Percentiles rank a stretch among this genome's conserved stretches.
Evolutionary conservation across 2,888 invertebrate species (phyloP).

Genomic region (Melieria omissa): DNA sequence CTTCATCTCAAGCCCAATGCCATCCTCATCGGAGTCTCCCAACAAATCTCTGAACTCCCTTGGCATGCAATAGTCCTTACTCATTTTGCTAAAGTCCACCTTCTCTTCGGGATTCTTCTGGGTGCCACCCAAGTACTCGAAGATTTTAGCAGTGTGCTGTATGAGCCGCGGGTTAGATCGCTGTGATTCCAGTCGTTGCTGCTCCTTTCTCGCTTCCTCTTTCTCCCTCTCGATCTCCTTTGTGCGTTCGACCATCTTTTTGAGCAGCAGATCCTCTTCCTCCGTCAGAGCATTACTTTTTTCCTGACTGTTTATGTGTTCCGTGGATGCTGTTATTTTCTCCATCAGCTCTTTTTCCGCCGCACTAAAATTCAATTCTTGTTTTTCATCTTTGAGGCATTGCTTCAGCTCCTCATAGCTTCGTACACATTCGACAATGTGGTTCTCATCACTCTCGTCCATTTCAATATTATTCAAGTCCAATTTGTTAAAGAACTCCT

Average conservation of each 20-base stretch:
- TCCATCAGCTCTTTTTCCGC: conserved; percentile 47
- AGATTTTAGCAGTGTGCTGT: conserved; percentile 31
- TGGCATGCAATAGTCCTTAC: background rate
- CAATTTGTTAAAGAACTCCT: conserved; percentile 53
- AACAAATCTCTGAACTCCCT: conserved; percentile 19
- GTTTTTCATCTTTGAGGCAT: conserved; percentile 41
- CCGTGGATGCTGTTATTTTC: conserved; percentile 35
- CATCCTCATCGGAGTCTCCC: conserved; percentile 6
- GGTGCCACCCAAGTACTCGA: conserved; percentile 28
- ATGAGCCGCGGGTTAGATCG: background rate
- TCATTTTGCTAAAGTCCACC: background rate
- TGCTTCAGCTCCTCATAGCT: conserved; percentile 53
- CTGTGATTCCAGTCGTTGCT: background rate
- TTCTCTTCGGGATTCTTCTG: background rate
- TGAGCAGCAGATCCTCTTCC: conserved; percentile 47
- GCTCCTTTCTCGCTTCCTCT: background rate
- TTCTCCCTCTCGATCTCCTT: conserved; percentile 39
- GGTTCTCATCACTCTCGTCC: conserved; percentile 43
- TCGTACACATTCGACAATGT: conserved; percentile 51
- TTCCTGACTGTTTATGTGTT: conserved; percentile 1
- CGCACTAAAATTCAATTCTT: conserved; percentile 37
- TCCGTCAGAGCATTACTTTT: conserved; percentile 25
- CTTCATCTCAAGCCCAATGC: background rate
- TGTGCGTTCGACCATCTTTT: conserved; percentile 50
- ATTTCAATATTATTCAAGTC: conserved; percentile 49